Evolutionary conservation across 1,140 invertebrate genomes (phyloP), one percentile per base, ranked within the genome.

Genomic region (Drosophila nebulosa): DNA sequence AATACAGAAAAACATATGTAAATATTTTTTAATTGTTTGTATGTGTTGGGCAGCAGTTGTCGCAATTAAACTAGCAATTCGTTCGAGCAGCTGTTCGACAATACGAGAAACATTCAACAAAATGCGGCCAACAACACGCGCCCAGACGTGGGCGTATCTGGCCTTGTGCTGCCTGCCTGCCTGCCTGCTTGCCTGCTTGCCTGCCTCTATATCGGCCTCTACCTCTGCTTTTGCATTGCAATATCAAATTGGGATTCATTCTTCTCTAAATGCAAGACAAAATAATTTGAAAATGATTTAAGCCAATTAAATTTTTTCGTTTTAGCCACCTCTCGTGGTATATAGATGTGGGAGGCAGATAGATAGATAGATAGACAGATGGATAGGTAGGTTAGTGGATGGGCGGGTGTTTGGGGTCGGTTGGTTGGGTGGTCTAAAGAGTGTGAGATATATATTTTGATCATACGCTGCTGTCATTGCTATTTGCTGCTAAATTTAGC

Each of bases 281-380:
- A 80, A 85, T 63, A 85, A 81, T 85, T 86, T 75, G 74, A 85
- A 81, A 88, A 85, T 85, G 81, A 85, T 86, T 85, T 86, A 86
- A 85, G 83, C 74, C 81, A 85, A 85, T 85, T 85, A 85, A 85
- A 86, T 74, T 42, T 86, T 86, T 65, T 70, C 30, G 57, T 26
- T 9, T 46, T 21, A 24, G 27, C 18, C 35, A 58, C 26, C 14
- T 36, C 46, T 18, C 10, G 5, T 42, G 39, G 39, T 32, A n/a
- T n/a, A n/a, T n/a, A n/a, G n/a, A n/a, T 24, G 10, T 36, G 12
- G 12, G 12, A 36, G 4, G 18, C 9, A 46, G 39, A 46, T 46
- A 46, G 16, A 46, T 46, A 18, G 7, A 18, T 2, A 18, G 39
- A 46, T 21, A 6, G 39, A 42, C 18, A 18, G 9, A 21, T 7